Conservation (phyloP, 2,888 invertebrate genomes). For the Epirrhoe tristata region DNA sequence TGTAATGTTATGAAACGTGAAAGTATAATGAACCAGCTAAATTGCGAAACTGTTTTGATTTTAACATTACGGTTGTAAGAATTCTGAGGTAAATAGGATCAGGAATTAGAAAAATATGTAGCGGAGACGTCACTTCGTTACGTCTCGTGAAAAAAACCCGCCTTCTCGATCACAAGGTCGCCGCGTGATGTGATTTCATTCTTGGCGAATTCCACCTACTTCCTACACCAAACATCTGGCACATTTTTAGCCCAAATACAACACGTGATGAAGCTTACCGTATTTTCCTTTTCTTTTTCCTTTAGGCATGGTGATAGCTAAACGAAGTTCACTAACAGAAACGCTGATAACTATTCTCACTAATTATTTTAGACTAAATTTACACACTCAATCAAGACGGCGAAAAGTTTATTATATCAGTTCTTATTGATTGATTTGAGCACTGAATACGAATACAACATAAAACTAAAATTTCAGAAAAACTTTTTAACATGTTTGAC, state of each 20-base stretch:
- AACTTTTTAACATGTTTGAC: constrained; percentile 91
- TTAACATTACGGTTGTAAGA: constrained; percentile 58
- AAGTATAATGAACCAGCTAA: constrained; percentile 42
- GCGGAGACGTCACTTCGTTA: constrained; percentile 65
- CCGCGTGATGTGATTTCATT: constrained; percentile 83
- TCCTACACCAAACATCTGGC: constrained; percentile 38
- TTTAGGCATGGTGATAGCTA: constrained; percentile 88
- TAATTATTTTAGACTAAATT: constrained; percentile 73
- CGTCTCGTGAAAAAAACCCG: constrained; percentile 66
- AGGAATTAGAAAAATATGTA: constrained; percentile 29
- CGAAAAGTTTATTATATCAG: constrained; percentile 90
- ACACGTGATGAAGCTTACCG: constrained; percentile 82
- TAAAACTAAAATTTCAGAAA: constrained; percentile 88
- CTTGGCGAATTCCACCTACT: constrained; percentile 63
- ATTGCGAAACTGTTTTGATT: constrained; percentile 14
- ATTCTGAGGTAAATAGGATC: constrained; percentile 40
- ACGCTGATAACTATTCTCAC: constrained; percentile 85
- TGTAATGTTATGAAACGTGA: constrained; percentile 57
- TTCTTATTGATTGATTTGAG: constrained; percentile 89
- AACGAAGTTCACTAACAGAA: constrained; percentile 71
- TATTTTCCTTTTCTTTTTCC: constrained; percentile 91
- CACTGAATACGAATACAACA: constrained; percentile 90
- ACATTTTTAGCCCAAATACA: constrained; percentile 28
- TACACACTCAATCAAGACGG: constrained; percentile 90
- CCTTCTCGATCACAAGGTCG: constrained; percentile 75